These are phyloP conservation scores for Diglossa cyanea DNA, from an alignment of 2,797 vertebrate species.

Conservation along the genomic window DNA sequence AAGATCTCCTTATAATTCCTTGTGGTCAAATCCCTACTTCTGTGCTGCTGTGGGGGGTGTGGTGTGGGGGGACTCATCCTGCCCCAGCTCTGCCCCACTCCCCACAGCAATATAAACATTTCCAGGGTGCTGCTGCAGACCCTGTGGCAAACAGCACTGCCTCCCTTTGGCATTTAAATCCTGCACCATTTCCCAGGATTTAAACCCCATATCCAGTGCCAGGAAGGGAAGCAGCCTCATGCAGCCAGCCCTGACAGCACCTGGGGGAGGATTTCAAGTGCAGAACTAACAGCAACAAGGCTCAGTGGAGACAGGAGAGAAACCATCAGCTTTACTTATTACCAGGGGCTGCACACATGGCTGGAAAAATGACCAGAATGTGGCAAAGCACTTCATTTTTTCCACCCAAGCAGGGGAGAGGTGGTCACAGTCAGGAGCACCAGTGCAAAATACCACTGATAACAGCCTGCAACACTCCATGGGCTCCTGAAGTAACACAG, in stretches of 20 bases:
- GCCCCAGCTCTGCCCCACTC: not conserved
- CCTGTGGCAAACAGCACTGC: too few species aligned
- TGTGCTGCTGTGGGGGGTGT: not conserved
- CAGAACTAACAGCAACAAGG: not conserved
- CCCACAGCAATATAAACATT: not conserved
- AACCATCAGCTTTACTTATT: not conserved
- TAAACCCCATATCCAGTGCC: not conserved
- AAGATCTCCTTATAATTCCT: not conserved
- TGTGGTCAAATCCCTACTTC: not conserved
- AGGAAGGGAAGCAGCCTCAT: not conserved
- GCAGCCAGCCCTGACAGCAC: not conserved
- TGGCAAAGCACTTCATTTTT: not conserved
- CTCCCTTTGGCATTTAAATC: not conserved
- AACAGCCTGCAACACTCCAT: not conserved
- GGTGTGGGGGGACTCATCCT: not conserved
- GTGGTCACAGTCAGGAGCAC: not conserved
- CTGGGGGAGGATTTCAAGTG: accelerated
- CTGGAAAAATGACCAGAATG: not conserved
- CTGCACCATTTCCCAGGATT: not conserved
- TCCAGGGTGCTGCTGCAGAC: not conserved
- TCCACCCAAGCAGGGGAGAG: not conserved
- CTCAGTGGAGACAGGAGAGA: not conserved
- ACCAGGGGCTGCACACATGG: not conserved
- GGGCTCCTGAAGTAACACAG: not conserved
- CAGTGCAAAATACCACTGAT: not conserved